phyloP scores from a whole-genome alignment of 2,113 vertebrate species.

The Sula dactylatra region DNA sequence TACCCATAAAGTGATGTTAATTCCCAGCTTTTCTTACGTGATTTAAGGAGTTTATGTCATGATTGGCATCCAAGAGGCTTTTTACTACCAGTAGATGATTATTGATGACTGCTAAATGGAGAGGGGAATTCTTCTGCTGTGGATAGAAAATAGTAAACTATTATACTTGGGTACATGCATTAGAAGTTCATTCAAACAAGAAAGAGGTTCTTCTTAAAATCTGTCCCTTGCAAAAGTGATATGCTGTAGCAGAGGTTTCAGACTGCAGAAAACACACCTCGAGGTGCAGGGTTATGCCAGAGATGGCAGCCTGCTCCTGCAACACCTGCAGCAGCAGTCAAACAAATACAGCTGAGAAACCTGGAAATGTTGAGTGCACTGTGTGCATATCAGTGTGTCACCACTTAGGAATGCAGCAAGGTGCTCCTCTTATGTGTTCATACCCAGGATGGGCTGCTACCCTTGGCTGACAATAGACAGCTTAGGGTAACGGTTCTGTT shows the following conservation, averaged over 20 bases:
- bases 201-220: not conserved
- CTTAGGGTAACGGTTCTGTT: not conserved
- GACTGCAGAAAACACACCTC: not conserved
- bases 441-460: not conserved
- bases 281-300: not conserved
- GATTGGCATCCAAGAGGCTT: constrained; percentile 76
- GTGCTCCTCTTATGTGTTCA: accelerated
- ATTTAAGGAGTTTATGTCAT: constrained; percentile 77
- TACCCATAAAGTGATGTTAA: not conserved
- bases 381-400: not conserved
- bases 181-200: not conserved
- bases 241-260: not conserved
- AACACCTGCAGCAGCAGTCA: not conserved
- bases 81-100: constrained; percentile 76
- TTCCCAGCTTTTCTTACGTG: constrained; percentile 68
- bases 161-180: not conserved
- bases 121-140: constrained; percentile 80
- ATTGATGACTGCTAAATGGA: constrained; percentile 85
- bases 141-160: constrained; percentile 26
- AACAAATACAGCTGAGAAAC: not conserved
- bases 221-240: not conserved
- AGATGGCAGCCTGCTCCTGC: not conserved
- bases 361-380: not conserved
- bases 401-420: not conserved
- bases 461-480: not conserved